Evolutionary conservation across 2,888 invertebrate genomes (phyloP).

Genomic region (Drosophila villosipedis): DNA sequence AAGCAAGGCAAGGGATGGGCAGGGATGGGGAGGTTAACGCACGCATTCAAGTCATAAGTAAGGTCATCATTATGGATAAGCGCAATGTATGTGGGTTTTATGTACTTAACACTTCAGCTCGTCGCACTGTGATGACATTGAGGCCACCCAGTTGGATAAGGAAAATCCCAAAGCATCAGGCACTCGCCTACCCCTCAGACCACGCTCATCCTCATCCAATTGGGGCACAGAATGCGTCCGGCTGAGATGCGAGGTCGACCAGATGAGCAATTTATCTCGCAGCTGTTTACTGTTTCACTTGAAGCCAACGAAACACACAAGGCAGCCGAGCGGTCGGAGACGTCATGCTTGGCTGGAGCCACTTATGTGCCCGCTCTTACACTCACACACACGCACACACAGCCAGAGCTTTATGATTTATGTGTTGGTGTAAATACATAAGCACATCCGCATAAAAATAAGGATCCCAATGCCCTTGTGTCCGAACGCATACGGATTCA

Average conservation of each 20-base stretch:
- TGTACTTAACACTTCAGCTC: conserved; percentile 80
- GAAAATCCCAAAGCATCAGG: not conserved
- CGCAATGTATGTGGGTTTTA: conserved; percentile 75
- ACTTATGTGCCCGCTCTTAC: conserved; percentile 66
- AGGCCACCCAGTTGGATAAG: conserved; percentile 54
- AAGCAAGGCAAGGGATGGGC: conserved; percentile 7
- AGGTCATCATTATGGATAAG: conserved; percentile 81
- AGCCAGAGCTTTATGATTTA: conserved; percentile 54
- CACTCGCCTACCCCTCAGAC: not conserved
- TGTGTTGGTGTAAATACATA: conserved; percentile 75
- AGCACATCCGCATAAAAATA: conserved; percentile 66
- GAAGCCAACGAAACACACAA: conserved; percentile 16
- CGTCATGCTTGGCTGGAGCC: conserved; percentile 75
- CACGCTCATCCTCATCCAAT: not conserved
- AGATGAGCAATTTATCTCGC: conserved; percentile 82
- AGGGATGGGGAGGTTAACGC: conserved; percentile 12
- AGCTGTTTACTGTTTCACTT: conserved; percentile 80
- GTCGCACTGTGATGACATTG: conserved; percentile 59
- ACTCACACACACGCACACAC: conserved; percentile 15
- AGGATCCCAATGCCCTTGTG: conserved; percentile 64
- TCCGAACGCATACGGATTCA: conserved; percentile 47
- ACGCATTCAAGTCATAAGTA: conserved; percentile 69
- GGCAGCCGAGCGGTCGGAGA: conserved; percentile 19
- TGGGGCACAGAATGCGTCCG: conserved; percentile 5
- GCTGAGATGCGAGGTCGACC: conserved; percentile 65